Conservation (phyloP, 2,113 vertebrate species). For the Heteronetta atricapilla region DNA sequence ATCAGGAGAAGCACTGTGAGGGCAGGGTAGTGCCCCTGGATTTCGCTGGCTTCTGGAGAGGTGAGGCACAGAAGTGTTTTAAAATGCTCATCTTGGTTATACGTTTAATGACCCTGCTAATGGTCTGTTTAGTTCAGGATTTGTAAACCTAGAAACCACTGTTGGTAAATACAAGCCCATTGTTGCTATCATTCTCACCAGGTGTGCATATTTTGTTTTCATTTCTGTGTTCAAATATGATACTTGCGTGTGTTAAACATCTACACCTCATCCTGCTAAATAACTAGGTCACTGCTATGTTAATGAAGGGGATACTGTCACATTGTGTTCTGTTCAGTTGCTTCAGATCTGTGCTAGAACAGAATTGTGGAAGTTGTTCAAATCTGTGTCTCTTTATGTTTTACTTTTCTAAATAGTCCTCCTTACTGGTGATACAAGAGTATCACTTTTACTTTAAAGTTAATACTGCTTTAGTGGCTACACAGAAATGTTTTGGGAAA, state of each 20-base stretch:
- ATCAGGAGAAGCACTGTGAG: accelerated
- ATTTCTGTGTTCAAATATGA: accelerated
- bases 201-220: no score
- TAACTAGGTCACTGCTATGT: neutral
- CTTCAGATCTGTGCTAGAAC: neutral
- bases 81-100: neutral
- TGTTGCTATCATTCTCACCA: neutral
- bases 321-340: neutral
- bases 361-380: neutral
- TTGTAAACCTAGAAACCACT: neutral
- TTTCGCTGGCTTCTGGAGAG: neutral
- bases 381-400: neutral
- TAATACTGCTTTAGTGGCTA: neutral
- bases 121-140: neutral
- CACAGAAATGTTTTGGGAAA: neutral
- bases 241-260: neutral
- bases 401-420: neutral
- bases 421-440: neutral
- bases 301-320: neutral
- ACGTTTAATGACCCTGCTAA: accelerated
- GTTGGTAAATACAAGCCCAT: accelerated
- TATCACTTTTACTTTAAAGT: neutral
- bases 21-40: neutral
- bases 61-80: neutral
- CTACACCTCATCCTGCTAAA: neutral